Evolutionary conservation across 2,888 invertebrate species (phyloP).

Genomic region (Apeira syringaria): DNA sequence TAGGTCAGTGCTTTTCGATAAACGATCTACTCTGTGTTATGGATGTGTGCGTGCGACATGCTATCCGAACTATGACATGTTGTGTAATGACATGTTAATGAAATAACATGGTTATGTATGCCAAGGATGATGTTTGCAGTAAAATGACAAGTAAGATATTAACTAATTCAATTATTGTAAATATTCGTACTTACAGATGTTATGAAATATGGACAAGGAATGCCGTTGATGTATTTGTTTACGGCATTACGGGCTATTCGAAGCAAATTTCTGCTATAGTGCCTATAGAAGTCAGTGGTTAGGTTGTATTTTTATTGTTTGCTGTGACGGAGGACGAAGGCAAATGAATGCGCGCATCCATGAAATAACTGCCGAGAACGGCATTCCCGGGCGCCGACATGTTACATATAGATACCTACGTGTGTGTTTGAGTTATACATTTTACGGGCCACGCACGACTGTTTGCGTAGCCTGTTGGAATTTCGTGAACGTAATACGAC

Average conservation of each 20-base stretch:
- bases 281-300: no score
- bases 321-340: not conserved
- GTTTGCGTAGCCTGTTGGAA: conserved; percentile 65
- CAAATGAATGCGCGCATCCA: conserved; percentile 43
- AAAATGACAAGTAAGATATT: conserved; percentile 2
- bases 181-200: no score
- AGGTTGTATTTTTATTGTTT: no score
- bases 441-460: conserved; percentile 63
- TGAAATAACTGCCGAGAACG: conserved; percentile 53
- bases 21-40: conserved; percentile 38
- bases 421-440: conserved; percentile 67
- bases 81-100: conserved; percentile 17
- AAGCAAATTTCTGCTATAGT: no score
- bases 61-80: conserved; percentile 24
- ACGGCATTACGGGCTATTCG: no score
- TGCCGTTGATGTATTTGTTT: no score
- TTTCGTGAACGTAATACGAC: conserved; percentile 46
- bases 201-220: no score
- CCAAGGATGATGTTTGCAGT: conserved; percentile 27
- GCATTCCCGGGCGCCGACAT: conserved; percentile 60
- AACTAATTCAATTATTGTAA: not conserved
- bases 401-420: conserved; percentile 34
- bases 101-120: conserved; percentile 31
- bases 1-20: conserved; percentile 64
- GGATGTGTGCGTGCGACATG: conserved; percentile 36